These are phyloP conservation scores for Ascidia mentula DNA, from an alignment of 23 tunicate genomes.

Conservation along the genomic window DNA sequence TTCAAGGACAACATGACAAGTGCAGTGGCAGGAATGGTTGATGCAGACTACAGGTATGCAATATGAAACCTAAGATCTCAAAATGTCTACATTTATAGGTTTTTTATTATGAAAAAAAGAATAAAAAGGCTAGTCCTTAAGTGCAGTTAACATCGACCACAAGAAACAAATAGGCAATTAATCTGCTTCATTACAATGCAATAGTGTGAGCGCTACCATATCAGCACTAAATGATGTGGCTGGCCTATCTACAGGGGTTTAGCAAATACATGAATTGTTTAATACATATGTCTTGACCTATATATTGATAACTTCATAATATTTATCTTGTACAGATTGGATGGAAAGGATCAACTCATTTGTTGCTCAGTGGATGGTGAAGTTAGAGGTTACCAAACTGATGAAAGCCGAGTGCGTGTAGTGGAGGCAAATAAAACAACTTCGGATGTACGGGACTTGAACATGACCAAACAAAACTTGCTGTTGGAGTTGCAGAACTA, in stretches of 20 bases:
- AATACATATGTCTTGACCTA: no score
- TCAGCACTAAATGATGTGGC: no score
- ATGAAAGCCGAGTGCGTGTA: constrained; percentile 5
- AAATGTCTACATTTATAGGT: no score
- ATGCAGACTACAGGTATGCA: constrained; percentile 86
- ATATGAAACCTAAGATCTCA: not conserved
- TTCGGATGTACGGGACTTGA: constrained; percentile 49
- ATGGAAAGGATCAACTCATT: constrained; percentile 78
- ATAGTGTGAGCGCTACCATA: no score
- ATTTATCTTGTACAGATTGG: constrained; percentile 40
- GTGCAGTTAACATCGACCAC: no score
- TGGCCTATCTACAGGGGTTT: no score
- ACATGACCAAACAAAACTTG: constrained; percentile 61
- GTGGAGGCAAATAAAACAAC: constrained; percentile 18
- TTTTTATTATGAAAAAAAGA: no score
- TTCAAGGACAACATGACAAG: constrained; percentile 84
- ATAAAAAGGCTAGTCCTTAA: no score
- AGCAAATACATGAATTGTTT: no score
- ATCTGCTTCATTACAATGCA: no score
- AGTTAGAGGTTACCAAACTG: constrained; percentile 63
- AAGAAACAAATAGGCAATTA: no score
- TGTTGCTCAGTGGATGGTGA: constrained; percentile 94
- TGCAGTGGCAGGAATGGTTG: constrained; percentile 83
- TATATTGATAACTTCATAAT: no score
- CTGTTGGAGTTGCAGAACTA: constrained; percentile 80